Evolutionary conservation across 2,797 vertebrate genomes (phyloP), one percentile per base, ranked within the genome.

Genomic region (Calcarius lapponicus): DNA sequence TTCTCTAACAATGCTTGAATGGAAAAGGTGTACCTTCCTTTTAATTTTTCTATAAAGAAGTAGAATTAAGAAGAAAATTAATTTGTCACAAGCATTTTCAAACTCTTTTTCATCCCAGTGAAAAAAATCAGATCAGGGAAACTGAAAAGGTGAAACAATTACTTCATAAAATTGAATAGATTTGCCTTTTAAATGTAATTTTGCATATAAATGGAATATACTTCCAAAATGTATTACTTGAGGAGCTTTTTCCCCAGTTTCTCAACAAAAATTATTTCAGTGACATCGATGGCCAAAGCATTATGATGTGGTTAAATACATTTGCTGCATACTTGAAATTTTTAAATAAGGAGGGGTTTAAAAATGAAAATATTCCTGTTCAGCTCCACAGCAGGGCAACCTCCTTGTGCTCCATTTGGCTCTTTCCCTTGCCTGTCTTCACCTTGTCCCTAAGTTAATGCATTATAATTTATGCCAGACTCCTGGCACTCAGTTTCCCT

Each of bases 401-500:
- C 66, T 80, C 13, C 75, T 62, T 53, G 32, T 34, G n/a, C 51
- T 75, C 50, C 34, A 8, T 42, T 64, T 66, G 72, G 70, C 85
- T 73, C 51, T 60, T 93, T 80, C 86, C 80, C 64, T 65, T 48
- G 66, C 54, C 74, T 84, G 76, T 94, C 92, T 84, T 90, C 88
- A 72, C 76, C 83, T 83, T 78, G 60, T 79, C 83, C 83, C 57
- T 25, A 9, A 70, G 60, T 79, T 93, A 94, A 96, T 86, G 22
- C 51, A 71, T 94, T 93, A 12, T 88, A 72, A 95, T 95, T 88
- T 90, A 93, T 94, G 80, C 88, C 67, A 53, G 80, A 62, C 80
- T 94, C 85, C 84, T 94, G 95, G 76, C 80, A 53, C 1, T 1
- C 83, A 24, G 34, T 82, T 95, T 78, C 62, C 92, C 84, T 92